phyloP scores from a whole-genome alignment of 1,140 invertebrate genomes.

The Trichogramma pretiosum region DNA sequence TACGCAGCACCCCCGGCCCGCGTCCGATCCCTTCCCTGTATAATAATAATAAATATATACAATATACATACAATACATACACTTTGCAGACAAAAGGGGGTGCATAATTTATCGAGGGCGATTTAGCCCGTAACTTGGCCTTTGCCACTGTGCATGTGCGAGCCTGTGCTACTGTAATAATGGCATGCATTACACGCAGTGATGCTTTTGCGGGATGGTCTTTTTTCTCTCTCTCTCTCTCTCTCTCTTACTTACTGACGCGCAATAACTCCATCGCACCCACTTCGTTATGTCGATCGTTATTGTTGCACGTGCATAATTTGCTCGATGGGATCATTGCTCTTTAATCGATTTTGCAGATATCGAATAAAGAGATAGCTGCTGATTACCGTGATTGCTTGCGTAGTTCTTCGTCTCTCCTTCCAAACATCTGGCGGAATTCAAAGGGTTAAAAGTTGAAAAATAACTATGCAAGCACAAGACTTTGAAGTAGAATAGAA shows the following conservation, averaged over 20 bases:
- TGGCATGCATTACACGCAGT: slow-evolving; percentile 33
- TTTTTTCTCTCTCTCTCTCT: too few relatives aligned
- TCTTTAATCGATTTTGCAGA: slow-evolving; percentile 12
- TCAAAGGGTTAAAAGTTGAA: too few relatives aligned
- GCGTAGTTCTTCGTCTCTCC: too few relatives aligned
- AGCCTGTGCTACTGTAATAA: slow-evolving; percentile 5
- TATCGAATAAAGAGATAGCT: too few relatives aligned
- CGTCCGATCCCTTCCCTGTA: not conserved
- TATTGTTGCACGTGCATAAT: not conserved
- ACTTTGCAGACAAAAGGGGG: too few relatives aligned
- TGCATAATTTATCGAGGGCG: slow-evolving; percentile 36
- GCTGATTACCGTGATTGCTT: too few relatives aligned
- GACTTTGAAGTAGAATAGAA: slow-evolving; percentile 36
- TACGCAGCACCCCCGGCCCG: slow-evolving; percentile 19
- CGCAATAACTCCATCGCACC: not conserved
- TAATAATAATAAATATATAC: too few relatives aligned
- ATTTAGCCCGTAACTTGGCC: slow-evolving; percentile 12
- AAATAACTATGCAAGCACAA: too few relatives aligned
- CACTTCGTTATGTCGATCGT: not conserved
- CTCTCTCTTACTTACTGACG: too few relatives aligned
- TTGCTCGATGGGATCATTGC: slow-evolving; percentile 13
- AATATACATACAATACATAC: too few relatives aligned
- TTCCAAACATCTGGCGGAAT: too few relatives aligned
- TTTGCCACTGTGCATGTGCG: slow-evolving; percentile 14
- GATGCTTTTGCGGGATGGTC: too few relatives aligned